These are phyloP conservation scores for Popillia japonica DNA, from an alignment of 1,140 invertebrate genomes.

Conservation along the genomic window DNA sequence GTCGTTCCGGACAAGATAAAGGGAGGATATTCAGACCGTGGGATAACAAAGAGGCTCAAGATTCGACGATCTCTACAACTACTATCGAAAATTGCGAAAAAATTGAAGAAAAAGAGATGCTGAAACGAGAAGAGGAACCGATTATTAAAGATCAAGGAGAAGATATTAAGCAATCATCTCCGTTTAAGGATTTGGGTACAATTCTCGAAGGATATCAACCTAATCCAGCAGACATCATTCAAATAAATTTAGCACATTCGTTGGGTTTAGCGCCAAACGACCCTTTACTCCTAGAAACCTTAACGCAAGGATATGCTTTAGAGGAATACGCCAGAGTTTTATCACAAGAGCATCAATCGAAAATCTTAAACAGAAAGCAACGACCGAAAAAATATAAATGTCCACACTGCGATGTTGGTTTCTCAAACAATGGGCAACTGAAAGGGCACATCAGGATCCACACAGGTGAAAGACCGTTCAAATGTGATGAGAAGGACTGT, in stretches of 20 bases:
- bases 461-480: slow-evolving; percentile 87
- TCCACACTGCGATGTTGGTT: slow-evolving; percentile 86
- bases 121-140: background rate
- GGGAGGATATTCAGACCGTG: slow-evolving; percentile 57
- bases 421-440: slow-evolving; percentile 92
- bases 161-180: background rate
- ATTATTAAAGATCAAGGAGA: background rate
- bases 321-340: slow-evolving; percentile 74
- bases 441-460: slow-evolving; percentile 92
- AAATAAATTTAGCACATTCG: slow-evolving; percentile 62
- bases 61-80: slow-evolving; percentile 65
- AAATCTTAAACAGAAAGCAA: slow-evolving; percentile 74
- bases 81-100: slow-evolving; percentile 56
- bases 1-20: background rate
- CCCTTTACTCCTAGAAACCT: slow-evolving; percentile 62
- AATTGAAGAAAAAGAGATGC: background rate
- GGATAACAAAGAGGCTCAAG: slow-evolving; percentile 61
- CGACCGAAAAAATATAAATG: slow-evolving; percentile 90
- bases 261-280: slow-evolving; percentile 63
- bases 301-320: slow-evolving; percentile 66
- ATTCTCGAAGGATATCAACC: slow-evolving; percentile 56
- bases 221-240: slow-evolving; percentile 48
- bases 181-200: background rate
- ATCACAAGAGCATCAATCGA: slow-evolving; percentile 71
- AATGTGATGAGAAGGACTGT: slow-evolving; percentile 83